Evolutionary conservation across 2,888 invertebrate species (phyloP).

Genomic region (Melikaiella ostensackeni): DNA sequence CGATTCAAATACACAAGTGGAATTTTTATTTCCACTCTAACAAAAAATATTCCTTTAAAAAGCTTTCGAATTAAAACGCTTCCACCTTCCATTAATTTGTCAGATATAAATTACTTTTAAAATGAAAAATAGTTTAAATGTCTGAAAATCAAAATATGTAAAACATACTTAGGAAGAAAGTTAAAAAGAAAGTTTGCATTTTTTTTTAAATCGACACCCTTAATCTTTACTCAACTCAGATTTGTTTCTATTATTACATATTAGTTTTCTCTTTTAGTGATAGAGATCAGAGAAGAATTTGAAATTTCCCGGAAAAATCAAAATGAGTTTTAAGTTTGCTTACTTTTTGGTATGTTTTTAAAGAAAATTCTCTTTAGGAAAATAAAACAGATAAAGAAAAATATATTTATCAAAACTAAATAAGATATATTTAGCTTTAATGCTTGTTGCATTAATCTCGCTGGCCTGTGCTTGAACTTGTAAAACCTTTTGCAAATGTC

Average conservation of each 20-base stretch:
- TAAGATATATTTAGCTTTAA: neutral
- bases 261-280: neutral
- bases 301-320: neutral
- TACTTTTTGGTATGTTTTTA: no score
- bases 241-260: neutral
- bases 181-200: no score
- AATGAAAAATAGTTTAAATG: no score
- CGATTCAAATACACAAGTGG: no score
- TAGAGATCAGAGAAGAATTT: neutral
- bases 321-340: no score
- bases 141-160: no score
- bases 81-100: no score
- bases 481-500: slow-evolving; percentile 28
- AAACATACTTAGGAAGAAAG: no score
- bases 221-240: neutral
- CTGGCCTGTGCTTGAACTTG: slow-evolving; percentile 37
- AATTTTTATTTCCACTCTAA: neutral
- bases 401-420: neutral
- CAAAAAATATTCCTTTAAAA: neutral
- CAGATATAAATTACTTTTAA: no score
- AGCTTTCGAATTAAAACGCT: no score
- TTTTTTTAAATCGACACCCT: no score
- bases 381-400: neutral
- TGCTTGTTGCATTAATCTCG: slow-evolving; percentile 27
- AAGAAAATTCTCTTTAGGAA: no score